Conservation (phyloP, 1,140 invertebrate species). For the Trichomalopsis sarcophagae region DNA sequence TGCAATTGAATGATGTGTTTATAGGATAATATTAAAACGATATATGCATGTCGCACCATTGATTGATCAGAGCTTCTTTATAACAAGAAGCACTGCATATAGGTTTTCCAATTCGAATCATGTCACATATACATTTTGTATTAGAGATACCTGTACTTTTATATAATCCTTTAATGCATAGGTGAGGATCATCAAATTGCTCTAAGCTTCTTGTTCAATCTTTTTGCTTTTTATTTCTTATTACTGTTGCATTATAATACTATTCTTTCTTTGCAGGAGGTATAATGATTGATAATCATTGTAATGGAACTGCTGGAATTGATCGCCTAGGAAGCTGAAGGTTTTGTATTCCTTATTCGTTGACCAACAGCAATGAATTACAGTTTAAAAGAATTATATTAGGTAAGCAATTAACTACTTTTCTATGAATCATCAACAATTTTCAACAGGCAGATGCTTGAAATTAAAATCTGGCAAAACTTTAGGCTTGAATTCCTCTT, state of each 20-base stretch:
- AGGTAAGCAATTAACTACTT: not conserved
- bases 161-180: slow-evolving; percentile 1
- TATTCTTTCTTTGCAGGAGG: not conserved
- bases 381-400: not conserved
- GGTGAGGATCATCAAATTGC: not conserved
- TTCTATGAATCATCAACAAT: not conserved
- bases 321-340: not conserved
- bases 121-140: not conserved
- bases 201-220: not conserved
- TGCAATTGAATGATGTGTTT: not conserved
- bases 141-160: slow-evolving; percentile 8
- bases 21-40: not conserved
- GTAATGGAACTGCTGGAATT: not conserved
- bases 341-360: not conserved
- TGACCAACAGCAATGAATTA: not conserved
- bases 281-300: not conserved
- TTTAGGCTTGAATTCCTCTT: not conserved
- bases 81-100: not conserved
- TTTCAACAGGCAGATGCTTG: not conserved
- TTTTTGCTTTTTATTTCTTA: not conserved
- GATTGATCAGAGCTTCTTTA: not conserved
- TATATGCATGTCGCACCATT: not conserved
- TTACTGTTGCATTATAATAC: not conserved
- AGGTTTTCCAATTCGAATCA: not conserved
- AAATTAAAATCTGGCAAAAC: not conserved